Percentiles rank a stretch among this genome's conserved stretches.
phyloP scores from a whole-genome alignment of 2,888 invertebrate species.

The Dryobotodes eremita region DNA sequence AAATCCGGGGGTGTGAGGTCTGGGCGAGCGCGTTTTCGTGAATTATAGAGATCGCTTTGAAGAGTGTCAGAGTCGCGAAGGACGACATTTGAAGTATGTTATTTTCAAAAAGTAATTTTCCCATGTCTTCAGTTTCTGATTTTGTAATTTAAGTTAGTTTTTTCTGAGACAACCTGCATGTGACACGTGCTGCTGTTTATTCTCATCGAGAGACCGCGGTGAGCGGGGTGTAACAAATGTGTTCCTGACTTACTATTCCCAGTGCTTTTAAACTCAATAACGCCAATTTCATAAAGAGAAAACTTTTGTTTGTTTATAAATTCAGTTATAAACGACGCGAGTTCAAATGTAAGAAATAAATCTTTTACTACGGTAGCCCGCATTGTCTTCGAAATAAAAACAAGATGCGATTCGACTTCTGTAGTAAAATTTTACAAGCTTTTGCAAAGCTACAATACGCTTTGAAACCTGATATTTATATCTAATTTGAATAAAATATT shows the following conservation, averaged over 20 bases:
- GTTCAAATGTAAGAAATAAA: constrained; percentile 21
- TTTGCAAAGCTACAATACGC: not conserved
- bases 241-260: not conserved
- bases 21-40: too few relatives aligned
- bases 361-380: not conserved
- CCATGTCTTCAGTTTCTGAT: too few relatives aligned
- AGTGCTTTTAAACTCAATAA: constrained; percentile 35
- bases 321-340: not conserved
- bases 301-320: constrained; percentile 35
- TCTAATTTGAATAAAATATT: constrained; percentile 38
- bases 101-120: too few relatives aligned
- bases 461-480: constrained; percentile 1
- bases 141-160: too few relatives aligned
- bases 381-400: constrained; percentile 26
- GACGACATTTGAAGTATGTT: too few relatives aligned
- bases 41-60: too few relatives aligned
- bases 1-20: too few relatives aligned
- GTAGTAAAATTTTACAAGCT: not conserved
- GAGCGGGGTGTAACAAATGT: constrained; percentile 28
- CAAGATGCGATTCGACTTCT: not conserved
- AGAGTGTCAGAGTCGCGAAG: too few relatives aligned
- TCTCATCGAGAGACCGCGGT: not conserved
- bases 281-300: constrained; percentile 16
- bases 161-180: too few relatives aligned
- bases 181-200: not conserved